A percentile compares a stretch with the other conserved stretches of the same genome.
phyloP scores from a whole-genome alignment of 2,888 invertebrate species.

The Macaria notata region DNA sequence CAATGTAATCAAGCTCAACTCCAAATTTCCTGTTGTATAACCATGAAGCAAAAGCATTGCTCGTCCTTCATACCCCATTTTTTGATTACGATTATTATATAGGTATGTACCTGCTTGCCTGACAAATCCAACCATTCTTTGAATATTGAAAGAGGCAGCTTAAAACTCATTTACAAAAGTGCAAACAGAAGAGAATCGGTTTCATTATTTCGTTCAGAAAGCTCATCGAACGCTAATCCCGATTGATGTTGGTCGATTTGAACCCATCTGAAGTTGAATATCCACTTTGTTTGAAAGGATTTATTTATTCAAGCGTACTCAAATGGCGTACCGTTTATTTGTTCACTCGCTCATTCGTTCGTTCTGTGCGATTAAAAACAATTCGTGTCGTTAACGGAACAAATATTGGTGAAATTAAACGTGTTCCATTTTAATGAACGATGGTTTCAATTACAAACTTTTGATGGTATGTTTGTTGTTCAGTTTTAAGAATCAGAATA shows the following conservation, averaged over 20 bases:
- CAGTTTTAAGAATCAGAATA: too few relatives aligned
- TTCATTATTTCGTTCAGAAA: constrained; percentile 23
- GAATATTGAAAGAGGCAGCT: neutral
- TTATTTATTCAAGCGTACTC: constrained; percentile 28
- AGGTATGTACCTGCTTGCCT: too few relatives aligned
- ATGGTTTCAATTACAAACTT: constrained; percentile 9
- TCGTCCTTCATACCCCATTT: too few relatives aligned
- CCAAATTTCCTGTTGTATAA: too few relatives aligned
- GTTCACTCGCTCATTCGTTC: constrained; percentile 17
- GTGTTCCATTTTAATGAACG: constrained; percentile 1
- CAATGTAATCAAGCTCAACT: too few relatives aligned
- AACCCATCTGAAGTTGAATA: constrained; percentile 34
- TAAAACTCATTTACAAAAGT: constrained; percentile 5
- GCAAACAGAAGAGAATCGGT: constrained; percentile 24
- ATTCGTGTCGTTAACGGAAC: constrained; percentile 22
- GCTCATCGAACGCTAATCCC: constrained; percentile 32
- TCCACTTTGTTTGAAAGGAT: constrained; percentile 34
- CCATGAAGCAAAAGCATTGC: too few relatives aligned
- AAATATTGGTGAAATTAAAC: constrained; percentile 21
- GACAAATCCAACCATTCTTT: too few relatives aligned
- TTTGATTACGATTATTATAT: too few relatives aligned
- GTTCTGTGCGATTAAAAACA: constrained; percentile 27
- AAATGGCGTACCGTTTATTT: constrained; percentile 15
- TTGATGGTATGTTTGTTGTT: neutral
- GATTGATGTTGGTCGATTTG: constrained; percentile 34